Evolutionary conservation across 2,888 invertebrate species (phyloP), one percentile per base, ranked within the genome.

Genomic region (Tetramorium bicarinatum): DNA sequence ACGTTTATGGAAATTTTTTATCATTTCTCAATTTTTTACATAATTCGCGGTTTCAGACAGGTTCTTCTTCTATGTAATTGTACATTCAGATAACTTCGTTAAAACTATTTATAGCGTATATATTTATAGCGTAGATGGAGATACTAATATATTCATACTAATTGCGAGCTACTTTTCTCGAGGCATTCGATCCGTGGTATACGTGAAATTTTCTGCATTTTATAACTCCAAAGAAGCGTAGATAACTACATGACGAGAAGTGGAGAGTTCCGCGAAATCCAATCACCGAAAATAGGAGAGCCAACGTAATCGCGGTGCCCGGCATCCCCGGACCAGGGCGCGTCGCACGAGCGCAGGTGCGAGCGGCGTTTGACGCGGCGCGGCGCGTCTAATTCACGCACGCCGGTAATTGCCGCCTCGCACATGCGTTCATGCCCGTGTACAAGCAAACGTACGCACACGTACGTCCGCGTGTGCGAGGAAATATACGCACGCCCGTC

Each of bases 401-500:
- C 59, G 82, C 47, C 54, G 34, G 61, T 85, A 87, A 87, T 87
- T 83, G 82, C 59, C 67, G 52, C 44, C 38, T 66, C 49, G 72
- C 75, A 59, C 72, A 74, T 49, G 52, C 66, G 15, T 34, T 34
- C 29, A 34, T 69, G 72, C 62, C 29, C 29, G 44, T 61, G 47
- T 25, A 59, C 56, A 6, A n/a, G 71, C 8, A 25, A 21, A 1
- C 13, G 29, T 25, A 29, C n/a, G 41, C 64, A 25, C 25, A n/a
- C 25, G 1, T 25, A 13, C 25, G 6, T 15, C 0, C 8, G 29
- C 0, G 34, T 3, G 34, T 8, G 21, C 25, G 49, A 75, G 72
- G 8, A 47, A 44, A 38, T 52, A 49, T 38, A 80, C 38, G 69
- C 56, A 15, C 41, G n/a, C 49, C 7, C 41, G 64, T 29, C 56